Conservation (phyloP, 2,113 vertebrate genomes). For the Oryzias woworae region DNA sequence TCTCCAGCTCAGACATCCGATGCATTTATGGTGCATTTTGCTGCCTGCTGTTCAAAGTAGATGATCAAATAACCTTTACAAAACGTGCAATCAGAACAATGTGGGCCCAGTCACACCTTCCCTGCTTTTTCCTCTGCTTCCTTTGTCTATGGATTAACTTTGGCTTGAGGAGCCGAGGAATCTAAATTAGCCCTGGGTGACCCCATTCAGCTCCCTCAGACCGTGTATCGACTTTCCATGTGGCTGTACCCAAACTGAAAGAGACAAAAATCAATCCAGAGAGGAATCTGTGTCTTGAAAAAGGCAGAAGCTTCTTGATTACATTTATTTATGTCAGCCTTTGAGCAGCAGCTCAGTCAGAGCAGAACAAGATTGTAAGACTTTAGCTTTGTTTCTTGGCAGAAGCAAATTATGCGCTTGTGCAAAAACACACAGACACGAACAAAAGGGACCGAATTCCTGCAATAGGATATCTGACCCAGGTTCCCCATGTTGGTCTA, state of each 20-base stretch:
- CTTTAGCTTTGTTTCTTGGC: neutral
- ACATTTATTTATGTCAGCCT: slow-evolving; percentile 17
- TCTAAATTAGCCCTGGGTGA: slow-evolving; percentile 57
- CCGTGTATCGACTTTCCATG: slow-evolving; percentile 43
- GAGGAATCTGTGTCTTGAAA: slow-evolving; percentile 27
- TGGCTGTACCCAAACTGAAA: slow-evolving; percentile 21
- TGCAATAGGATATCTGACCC: slow-evolving; percentile 37
- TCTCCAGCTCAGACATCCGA: neutral
- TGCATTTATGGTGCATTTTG: neutral
- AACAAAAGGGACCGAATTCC: slow-evolving; percentile 13
- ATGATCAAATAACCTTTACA: slow-evolving; percentile 30
- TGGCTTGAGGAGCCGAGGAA: slow-evolving; percentile 30
- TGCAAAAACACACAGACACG: neutral
- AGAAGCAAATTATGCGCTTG: neutral
- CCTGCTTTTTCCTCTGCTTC: slow-evolving; percentile 32
- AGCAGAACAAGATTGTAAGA: neutral
- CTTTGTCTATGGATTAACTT: slow-evolving; percentile 58
- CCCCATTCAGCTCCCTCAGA: slow-evolving; percentile 43
- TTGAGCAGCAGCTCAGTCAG: slow-evolving; percentile 4
- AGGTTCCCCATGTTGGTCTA: slow-evolving; percentile 27
- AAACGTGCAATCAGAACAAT: slow-evolving; percentile 12
- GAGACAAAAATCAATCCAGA: slow-evolving; percentile 31
- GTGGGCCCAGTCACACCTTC: slow-evolving; percentile 40
- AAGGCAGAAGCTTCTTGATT: slow-evolving; percentile 29
- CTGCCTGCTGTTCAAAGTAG: slow-evolving; percentile 10